A percentile compares a stretch with the other conserved stretches of the same genome.
Conservation (phyloP, 2,888 invertebrate genomes). For the Drosophila nr. fundita region DNA sequence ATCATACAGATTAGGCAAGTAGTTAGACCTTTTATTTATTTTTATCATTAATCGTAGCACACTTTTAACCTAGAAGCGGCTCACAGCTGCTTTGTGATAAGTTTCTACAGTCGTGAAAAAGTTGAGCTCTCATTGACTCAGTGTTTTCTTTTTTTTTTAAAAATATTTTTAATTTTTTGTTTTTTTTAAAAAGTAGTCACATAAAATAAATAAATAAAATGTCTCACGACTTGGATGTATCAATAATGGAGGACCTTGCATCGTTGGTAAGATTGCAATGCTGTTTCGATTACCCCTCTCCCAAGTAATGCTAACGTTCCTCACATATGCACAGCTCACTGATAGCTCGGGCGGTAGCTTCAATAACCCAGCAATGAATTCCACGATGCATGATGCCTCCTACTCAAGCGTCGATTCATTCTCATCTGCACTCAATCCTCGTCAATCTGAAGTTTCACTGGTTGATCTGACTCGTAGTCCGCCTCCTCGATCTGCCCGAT, state of each 20-base stretch:
- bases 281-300: background rate
- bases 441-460: no score
- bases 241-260: background rate
- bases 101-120: background rate
- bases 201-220: background rate
- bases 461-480: slow-evolving; percentile 10
- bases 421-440: background rate
- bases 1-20: no score
- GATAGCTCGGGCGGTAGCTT: accelerated
- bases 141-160: no score
- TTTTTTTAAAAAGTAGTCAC: no score
- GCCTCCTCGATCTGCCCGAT: background rate
- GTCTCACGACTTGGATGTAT: background rate
- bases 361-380: background rate
- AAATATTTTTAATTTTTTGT: no score
- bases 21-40: no score
- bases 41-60: background rate
- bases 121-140: accelerated
- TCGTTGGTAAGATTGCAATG: background rate
- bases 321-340: background rate
- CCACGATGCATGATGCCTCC: background rate
- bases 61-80: background rate
- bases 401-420: background rate
- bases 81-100: slow-evolving; percentile 24
- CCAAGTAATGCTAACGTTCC: background rate